These are phyloP conservation scores for Apodemus sylvaticus DNA, from an alignment of 2,113 vertebrate genomes.

Conservation along the genomic window DNA sequence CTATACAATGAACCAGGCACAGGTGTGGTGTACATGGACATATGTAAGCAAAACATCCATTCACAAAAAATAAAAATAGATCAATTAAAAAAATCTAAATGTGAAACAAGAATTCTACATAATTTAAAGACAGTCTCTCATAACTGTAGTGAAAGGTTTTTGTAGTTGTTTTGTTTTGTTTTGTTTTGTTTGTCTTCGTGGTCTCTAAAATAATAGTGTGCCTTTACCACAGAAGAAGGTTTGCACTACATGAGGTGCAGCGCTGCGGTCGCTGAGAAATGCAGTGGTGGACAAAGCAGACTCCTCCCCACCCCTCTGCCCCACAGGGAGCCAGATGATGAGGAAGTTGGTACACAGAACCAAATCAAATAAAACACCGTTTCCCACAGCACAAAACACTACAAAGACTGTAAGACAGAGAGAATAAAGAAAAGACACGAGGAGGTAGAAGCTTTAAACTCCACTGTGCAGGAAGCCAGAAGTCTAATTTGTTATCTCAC, in stretches of 20 bases:
- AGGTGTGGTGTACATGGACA: neutral
- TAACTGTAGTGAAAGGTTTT: slow-evolving; percentile 10
- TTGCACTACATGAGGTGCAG: neutral
- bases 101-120: neutral
- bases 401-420: neutral
- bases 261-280: neutral
- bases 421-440: neutral
- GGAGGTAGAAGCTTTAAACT: neutral
- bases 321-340: neutral
- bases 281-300: neutral
- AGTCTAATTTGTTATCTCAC: neutral
- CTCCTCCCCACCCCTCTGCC: neutral
- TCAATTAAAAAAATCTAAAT: neutral
- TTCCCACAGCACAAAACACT: neutral
- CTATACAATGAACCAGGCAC: neutral
- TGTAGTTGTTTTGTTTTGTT: too few species aligned
- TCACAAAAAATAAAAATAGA: neutral
- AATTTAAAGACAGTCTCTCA: neutral
- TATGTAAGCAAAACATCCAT: too few species aligned
- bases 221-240: neutral
- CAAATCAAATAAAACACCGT: neutral
- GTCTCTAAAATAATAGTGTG: neutral
- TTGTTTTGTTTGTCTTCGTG: neutral
- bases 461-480: neutral
- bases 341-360: neutral